Conservation (phyloP, 2,888 invertebrate species). For the Metellina segmentata region DNA sequence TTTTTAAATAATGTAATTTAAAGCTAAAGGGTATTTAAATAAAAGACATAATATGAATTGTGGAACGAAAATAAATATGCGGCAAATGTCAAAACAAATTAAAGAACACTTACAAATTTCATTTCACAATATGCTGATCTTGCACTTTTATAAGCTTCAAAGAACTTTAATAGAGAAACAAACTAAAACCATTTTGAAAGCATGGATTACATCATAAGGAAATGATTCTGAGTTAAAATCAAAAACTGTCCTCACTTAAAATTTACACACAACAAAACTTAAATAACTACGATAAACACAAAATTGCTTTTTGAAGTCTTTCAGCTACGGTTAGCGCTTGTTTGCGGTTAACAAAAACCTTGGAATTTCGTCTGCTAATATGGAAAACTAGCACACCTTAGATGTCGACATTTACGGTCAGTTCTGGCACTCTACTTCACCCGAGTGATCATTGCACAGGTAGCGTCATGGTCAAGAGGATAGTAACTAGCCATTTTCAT, state of each 20-base stretch:
- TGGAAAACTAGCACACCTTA: conserved; percentile 25
- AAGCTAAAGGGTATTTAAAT: no score
- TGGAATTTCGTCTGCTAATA: conserved; percentile 64
- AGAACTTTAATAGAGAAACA: background rate
- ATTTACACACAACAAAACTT: conserved; percentile 33
- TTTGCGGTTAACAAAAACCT: conserved; percentile 18
- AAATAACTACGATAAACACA: conserved; percentile 61
- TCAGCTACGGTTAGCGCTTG: conserved; percentile 62
- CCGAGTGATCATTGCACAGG: no score
- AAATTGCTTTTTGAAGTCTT: conserved; percentile 52
- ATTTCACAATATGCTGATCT: conserved; percentile 64
- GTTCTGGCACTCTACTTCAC: no score
- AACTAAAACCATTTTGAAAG: background rate
- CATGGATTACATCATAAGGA: background rate
- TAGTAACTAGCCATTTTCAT: no score
- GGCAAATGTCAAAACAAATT: background rate
- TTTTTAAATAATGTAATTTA: no score
- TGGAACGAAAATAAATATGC: background rate
- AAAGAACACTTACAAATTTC: conserved; percentile 60
- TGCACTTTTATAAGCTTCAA: conserved; percentile 24
- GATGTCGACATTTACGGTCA: conserved; percentile 28
- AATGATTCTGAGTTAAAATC: background rate
- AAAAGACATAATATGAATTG: background rate
- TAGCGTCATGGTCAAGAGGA: no score
- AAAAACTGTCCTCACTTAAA: conserved; percentile 18